Evolutionary conservation across 2,888 invertebrate genomes (phyloP), one percentile per base, ranked within the genome.

Genomic region (Xestobium rufovillosum): DNA sequence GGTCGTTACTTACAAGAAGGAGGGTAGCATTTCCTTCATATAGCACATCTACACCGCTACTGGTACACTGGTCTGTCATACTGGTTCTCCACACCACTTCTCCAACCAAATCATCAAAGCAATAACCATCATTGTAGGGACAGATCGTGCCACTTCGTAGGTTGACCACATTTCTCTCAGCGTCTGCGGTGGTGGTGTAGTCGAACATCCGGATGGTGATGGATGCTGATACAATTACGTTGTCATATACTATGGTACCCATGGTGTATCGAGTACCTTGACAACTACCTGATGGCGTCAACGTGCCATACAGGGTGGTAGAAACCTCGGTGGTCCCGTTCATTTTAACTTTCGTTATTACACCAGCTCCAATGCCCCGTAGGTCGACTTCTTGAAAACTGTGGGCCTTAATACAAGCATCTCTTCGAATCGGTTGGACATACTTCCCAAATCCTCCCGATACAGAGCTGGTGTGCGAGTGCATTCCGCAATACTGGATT

Each of bases 11-110:
- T 8, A 35, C 9, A 4, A 14, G 9, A 6, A 35, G 13, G 13
- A 38, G 31, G 13, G 33, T 38, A 14, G 38, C 13, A 28, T 34
- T 3, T 4, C 33, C 33, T 14, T 38, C 33, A 11, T 38, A 38
- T 10, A 38, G 17, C 3, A 33, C 33, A 14, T 38, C 12, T 10
- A 33, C 8, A 30, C 36, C 23, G 31, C 10, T 34, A 4, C 14
- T n/a, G 1, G 32, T 14, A 11, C 38, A 38, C 3, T 16, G 9
- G 4, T 33, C 4, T 8, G 15, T 8, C 3, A 11, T 3, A 3
- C 14, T 8, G 2, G 32, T 6, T n/a, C 16, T 14, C 38, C 38
- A 38, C 4, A 27, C 27, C 3, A 34, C 29, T 25, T 38, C 38
- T 3, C 38, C 29, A 9, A 30, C 38, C 11, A 16, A 11, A 14